Evolutionary conservation across 1,140 invertebrate genomes (phyloP).

Genomic region (Lucilia cuprina): DNA sequence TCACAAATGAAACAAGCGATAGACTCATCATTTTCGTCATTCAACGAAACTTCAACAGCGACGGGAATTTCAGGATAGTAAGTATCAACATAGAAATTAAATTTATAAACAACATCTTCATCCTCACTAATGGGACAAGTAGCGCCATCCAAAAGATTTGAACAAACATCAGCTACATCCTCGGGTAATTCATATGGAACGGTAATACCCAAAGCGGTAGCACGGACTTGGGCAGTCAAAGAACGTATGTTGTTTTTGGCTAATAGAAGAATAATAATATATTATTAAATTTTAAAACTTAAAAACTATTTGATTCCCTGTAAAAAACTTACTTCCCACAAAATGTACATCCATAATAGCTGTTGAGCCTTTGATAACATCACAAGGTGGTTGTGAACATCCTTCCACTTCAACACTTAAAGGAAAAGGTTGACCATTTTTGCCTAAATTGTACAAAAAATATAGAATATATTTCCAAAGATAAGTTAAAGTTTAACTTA

Average conservation of each 20-base stretch:
- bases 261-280: conserved; percentile 22
- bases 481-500: conserved; percentile 39
- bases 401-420: conserved; percentile 47
- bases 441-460: conserved; percentile 41
- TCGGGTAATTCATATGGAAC: conserved; percentile 51
- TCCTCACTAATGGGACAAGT: conserved; percentile 54
- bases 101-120: conserved; percentile 55
- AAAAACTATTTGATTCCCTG: background rate
- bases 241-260: conserved; percentile 46
- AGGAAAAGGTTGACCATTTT: conserved; percentile 46
- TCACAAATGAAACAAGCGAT: conserved; percentile 48
- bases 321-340: conserved; percentile 10
- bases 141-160: conserved; percentile 51
- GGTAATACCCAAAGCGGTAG: conserved; percentile 50
- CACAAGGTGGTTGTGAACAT: conserved; percentile 50
- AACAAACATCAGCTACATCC: conserved; percentile 52
- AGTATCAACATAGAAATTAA: conserved; percentile 52
- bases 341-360: conserved; percentile 43
- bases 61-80: conserved; percentile 52
- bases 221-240: conserved; percentile 47
- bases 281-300: background rate
- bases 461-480: background rate
- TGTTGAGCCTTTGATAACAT: conserved; percentile 50
- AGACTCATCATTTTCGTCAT: conserved; percentile 43
- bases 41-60: conserved; percentile 50